Base-by-base conservation (phyloP, 2,797 vertebrate species). In the Intellagama lesueurii region DNA sequence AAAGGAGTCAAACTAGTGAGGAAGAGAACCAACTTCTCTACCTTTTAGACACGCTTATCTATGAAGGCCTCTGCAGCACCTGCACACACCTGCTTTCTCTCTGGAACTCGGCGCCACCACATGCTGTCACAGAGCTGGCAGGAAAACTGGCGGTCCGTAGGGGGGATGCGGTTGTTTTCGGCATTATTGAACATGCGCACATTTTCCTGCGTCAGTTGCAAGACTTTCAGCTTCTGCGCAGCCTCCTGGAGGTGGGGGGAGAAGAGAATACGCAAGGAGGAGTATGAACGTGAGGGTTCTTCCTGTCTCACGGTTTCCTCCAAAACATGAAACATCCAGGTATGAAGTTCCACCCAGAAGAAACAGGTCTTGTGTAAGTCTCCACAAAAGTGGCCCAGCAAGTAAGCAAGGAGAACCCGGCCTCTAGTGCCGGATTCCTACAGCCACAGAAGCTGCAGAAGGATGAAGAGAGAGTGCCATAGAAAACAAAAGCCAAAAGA, bases 21-120 rank as follows among this genome's bases (percentile, higher is more conserved):
- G 14, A 17, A 64, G 19, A 8, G 19, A 35, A 22, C 2, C 12
- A 66, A 28, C 30, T 8, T 1, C 35, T 1, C 35, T 72, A 70
- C 22, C 9, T 12, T 6, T 6, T 7, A 66, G 12, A 52, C 32
- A 32, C 2, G 16, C 28, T 28, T 28, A 64, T 6, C 5, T 81
- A 7, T 5, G 44, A 8, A 6, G 1, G 24, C 12, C 26, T 16
- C 14, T 5, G 68, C 2, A 2, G 1, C 35, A 7, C 32, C 24
- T 85, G 32, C 2, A 56, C 47, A 72, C 90, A 97, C 97, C 97
- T 95, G 93, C 91, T 98, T 98, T 88, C 97, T 94, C 93, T 95
- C 82, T 7, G 97, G 97, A 11, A 98, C 97, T 0, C 95, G 93
- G 28, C 97, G 94, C 97, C 97, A 98, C 97, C 97, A 98, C 83